Conservation (phyloP, 1,140 invertebrate species). For the Ectropis grisescens region DNA sequence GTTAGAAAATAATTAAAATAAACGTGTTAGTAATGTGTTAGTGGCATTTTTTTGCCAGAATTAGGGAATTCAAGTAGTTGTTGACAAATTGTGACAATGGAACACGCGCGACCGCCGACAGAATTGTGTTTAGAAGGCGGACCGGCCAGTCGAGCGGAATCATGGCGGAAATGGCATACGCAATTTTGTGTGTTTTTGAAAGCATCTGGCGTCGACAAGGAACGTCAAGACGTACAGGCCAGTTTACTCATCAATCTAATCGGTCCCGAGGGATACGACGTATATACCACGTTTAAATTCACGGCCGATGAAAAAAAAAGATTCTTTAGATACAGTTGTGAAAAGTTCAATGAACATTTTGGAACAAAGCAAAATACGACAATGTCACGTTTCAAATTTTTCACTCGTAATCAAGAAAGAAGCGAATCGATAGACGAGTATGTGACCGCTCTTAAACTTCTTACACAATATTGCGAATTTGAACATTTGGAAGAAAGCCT, state of each 20-base stretch:
- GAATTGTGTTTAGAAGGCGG: slow-evolving; percentile 10
- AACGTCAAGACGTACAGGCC: slow-evolving; percentile 8
- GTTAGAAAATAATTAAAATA: no score
- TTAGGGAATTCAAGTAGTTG: no score
- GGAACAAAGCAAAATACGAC: slow-evolving; percentile 11
- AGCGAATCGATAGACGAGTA: slow-evolving; percentile 8
- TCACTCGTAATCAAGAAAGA: slow-evolving; percentile 4
- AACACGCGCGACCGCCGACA: slow-evolving; percentile 11
- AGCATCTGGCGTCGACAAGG: slow-evolving; percentile 11
- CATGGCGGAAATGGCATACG: slow-evolving; percentile 14
- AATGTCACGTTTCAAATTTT: slow-evolving; percentile 11
- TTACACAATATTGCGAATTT: slow-evolving; percentile 7
- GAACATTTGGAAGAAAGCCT: slow-evolving; percentile 1
- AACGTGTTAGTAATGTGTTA: no score
- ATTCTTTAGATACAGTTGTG: slow-evolving; percentile 4
- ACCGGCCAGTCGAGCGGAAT: slow-evolving; percentile 4
- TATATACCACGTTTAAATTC: slow-evolving; percentile 7
- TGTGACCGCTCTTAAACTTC: slow-evolving; percentile 6
- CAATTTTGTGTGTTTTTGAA: slow-evolving; percentile 13
- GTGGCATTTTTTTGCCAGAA: no score
- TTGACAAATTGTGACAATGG: slow-evolving; percentile 6
- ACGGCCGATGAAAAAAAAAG: slow-evolving; percentile 2
- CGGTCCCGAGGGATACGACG: slow-evolving; percentile 5
- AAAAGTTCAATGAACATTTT: slow-evolving; percentile 14
- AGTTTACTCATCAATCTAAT: slow-evolving; percentile 9